Percentiles rank a stretch among this genome's conserved stretches.
These are phyloP conservation scores for Spodoptera picta DNA, from an alignment of 2,888 invertebrate genomes.

Conservation along the genomic window DNA sequence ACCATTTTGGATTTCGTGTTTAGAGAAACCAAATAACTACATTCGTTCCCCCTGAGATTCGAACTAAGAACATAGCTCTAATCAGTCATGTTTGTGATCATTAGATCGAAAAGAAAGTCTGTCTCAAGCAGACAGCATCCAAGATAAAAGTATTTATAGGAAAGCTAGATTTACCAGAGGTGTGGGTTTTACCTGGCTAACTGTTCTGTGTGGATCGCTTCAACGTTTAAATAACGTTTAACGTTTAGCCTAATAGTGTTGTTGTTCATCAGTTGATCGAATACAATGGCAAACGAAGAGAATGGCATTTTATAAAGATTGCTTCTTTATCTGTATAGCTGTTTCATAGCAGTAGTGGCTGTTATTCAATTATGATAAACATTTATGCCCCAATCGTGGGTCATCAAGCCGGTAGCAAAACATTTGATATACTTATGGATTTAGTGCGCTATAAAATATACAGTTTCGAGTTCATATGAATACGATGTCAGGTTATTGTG, in stretches of 20 bases:
- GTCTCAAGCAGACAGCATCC: too few species aligned
- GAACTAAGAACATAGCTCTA: too few species aligned
- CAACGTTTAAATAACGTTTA: slow-evolving; percentile 19
- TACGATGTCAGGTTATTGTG: slow-evolving; percentile 1
- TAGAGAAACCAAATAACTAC: too few species aligned
- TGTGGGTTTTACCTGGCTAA: not conserved
- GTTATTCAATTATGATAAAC: slow-evolving; percentile 36
- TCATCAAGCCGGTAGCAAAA: not conserved
- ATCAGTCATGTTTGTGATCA: too few species aligned
- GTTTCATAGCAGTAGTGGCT: slow-evolving; percentile 27
- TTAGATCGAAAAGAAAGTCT: too few species aligned
- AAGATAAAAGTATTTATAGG: too few species aligned
- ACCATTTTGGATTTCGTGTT: too few species aligned
- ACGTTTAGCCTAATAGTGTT: slow-evolving; percentile 8
- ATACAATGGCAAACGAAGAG: slow-evolving; percentile 30
- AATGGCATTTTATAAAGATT: slow-evolving; percentile 9
- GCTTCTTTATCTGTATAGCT: slow-evolving; percentile 29
- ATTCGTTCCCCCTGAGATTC: too few species aligned
- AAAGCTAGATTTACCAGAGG: not conserved
- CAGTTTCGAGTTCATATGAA: slow-evolving; percentile 3
- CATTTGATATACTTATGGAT: slow-evolving; percentile 2
- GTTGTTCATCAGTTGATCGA: slow-evolving; percentile 31
- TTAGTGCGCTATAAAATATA: slow-evolving; percentile 16
- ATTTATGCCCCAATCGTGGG: slow-evolving; percentile 19
- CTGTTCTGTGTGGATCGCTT: slow-evolving; percentile 20